These are phyloP conservation scores for Rhimphoctona megacephalus DNA, from an alignment of 2,888 invertebrate species.

Conservation along the genomic window DNA sequence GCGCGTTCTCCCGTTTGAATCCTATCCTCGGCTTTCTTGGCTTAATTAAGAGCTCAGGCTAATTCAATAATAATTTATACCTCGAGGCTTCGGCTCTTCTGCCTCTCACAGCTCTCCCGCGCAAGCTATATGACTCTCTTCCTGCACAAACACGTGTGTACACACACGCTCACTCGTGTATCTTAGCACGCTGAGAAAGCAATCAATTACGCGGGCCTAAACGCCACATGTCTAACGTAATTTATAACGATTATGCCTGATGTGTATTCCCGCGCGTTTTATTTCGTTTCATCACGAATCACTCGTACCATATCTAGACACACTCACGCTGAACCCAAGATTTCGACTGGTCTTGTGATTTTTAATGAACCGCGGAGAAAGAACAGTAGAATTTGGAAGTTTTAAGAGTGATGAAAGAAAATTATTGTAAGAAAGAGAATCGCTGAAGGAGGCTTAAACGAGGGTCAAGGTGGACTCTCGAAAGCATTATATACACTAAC, in stretches of 20 bases:
- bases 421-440: neutral
- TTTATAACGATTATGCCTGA: slow-evolving; percentile 78
- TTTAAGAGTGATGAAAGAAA: neutral
- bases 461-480: neutral
- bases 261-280: slow-evolving; percentile 49
- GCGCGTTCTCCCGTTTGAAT: slow-evolving; percentile 47
- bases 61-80: slow-evolving; percentile 84
- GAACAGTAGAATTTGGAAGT: neutral
- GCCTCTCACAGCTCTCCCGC: slow-evolving; percentile 41
- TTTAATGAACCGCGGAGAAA: neutral
- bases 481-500: neutral
- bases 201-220: slow-evolving; percentile 81
- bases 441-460: neutral
- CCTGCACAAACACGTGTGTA: slow-evolving; percentile 33
- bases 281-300: slow-evolving; percentile 66
- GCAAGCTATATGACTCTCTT: slow-evolving; percentile 33
- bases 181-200: slow-evolving; percentile 71
- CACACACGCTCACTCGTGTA: slow-evolving; percentile 25
- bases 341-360: slow-evolving; percentile 9
- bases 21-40: slow-evolving; percentile 45
- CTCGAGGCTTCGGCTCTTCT: slow-evolving; percentile 70
- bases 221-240: slow-evolving; percentile 80
- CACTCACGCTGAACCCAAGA: neutral
- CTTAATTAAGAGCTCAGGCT: slow-evolving; percentile 82
- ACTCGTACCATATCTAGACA: slow-evolving; percentile 19